A percentile compares a stretch with the other conserved stretches of the same genome.
Evolutionary conservation across 2,888 invertebrate genomes (phyloP).

Genomic region (Drosophila borealis): DNA sequence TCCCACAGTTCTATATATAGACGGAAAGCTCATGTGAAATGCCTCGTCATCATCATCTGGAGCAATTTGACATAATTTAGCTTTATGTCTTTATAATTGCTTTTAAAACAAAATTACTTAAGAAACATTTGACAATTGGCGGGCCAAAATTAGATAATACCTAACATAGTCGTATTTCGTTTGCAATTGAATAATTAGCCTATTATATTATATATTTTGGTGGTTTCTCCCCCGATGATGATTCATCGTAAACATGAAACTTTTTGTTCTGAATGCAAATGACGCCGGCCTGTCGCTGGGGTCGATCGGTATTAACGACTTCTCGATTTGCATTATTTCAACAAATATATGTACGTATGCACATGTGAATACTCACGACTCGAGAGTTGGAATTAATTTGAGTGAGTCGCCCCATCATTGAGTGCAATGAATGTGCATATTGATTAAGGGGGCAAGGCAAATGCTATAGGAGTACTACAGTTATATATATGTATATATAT

Average conservation of each 20-base stretch:
- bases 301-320: conserved; percentile 18
- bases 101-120: conserved; percentile 29
- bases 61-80: conserved; percentile 46
- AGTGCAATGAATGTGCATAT: conserved; percentile 69
- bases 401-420: conserved; percentile 35
- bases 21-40: conserved; percentile 48
- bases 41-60: conserved; percentile 29
- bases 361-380: conserved; percentile 1
- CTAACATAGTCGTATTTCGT: background rate
- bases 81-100: conserved; percentile 68
- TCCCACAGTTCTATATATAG: conserved; percentile 59
- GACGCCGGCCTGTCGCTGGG: conserved; percentile 24
- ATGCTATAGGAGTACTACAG: conserved; percentile 9
- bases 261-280: conserved; percentile 36
- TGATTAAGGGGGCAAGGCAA: conserved; percentile 49
- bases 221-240: conserved; percentile 18
- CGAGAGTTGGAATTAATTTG: conserved; percentile 45
- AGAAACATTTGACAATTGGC: conserved; percentile 54
- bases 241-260: conserved; percentile 38
- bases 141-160: conserved; percentile 28
- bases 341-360: conserved; percentile 1
- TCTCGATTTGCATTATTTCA: conserved; percentile 48
- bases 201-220: conserved; percentile 13
- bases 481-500: background rate
- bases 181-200: conserved; percentile 16